Percentiles rank a stretch among this genome's conserved stretches.
phyloP scores from a whole-genome alignment of 2,113 vertebrate genomes.

The Melanotaenia duboulayi region DNA sequence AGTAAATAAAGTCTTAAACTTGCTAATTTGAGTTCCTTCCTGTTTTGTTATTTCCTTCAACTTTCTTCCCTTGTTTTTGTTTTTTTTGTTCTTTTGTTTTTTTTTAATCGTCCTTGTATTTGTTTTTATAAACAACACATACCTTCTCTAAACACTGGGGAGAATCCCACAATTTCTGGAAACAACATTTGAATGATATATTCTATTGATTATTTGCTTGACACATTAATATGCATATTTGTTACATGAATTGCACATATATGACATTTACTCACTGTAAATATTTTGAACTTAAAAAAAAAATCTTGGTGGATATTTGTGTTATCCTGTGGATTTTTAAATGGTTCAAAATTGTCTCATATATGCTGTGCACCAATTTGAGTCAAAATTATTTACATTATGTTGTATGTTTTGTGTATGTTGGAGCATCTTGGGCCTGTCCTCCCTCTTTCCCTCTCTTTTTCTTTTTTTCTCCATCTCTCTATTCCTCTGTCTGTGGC shows the following conservation, averaged over 20 bases:
- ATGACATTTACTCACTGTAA: slow-evolving; percentile 44
- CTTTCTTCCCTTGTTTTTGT: slow-evolving; percentile 60
- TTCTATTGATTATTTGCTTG: slow-evolving; percentile 11
- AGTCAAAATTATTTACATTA: slow-evolving; percentile 61
- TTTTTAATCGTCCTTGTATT: neutral
- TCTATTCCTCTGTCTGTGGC: slow-evolving; percentile 62
- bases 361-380: slow-evolving; percentile 61
- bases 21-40: slow-evolving; percentile 69
- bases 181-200: slow-evolving; percentile 10
- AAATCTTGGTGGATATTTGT: slow-evolving; percentile 31
- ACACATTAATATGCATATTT: neutral
- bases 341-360: slow-evolving; percentile 58
- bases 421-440: slow-evolving; percentile 61
- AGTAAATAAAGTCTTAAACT: slow-evolving; percentile 41
- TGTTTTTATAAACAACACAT: slow-evolving; percentile 36
- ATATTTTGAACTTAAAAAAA: slow-evolving; percentile 51
- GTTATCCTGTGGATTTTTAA: slow-evolving; percentile 45
- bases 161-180: slow-evolving; percentile 23
- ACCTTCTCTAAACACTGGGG: slow-evolving; percentile 22
- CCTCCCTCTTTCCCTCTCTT: slow-evolving; percentile 9
- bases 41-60: slow-evolving; percentile 72
- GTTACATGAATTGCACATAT: slow-evolving; percentile 33
- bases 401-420: slow-evolving; percentile 69
- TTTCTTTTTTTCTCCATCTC: slow-evolving; percentile 26
- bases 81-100: neutral